Conservation (phyloP, 1,140 invertebrate species). For the Neoseiulus cucumeris region DNA sequence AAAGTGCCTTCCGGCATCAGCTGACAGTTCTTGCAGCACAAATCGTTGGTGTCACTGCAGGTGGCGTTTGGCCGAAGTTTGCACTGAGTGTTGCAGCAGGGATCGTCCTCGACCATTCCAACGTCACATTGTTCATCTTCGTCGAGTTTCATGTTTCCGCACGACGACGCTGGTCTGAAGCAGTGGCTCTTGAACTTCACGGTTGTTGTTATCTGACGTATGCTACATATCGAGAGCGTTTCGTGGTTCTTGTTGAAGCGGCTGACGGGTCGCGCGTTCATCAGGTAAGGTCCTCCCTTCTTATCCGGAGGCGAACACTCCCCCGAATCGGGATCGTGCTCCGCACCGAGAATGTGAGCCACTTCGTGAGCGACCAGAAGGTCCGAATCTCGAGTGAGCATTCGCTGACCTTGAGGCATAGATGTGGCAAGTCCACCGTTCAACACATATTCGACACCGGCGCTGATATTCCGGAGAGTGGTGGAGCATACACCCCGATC, state of each 20-base stretch:
- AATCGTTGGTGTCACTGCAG: background rate
- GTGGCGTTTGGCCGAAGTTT: background rate
- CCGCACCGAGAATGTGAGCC: background rate
- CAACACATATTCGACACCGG: background rate
- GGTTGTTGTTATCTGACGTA: background rate
- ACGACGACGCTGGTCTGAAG: background rate
- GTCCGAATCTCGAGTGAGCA: background rate
- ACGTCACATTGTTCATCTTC: background rate
- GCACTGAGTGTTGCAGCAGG: background rate
- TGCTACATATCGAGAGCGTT: background rate
- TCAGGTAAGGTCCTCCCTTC: background rate
- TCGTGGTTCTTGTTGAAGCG: background rate
- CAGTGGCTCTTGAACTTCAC: background rate
- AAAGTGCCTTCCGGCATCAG: background rate
- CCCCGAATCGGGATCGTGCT: background rate
- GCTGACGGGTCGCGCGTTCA: background rate
- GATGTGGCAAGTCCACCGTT: background rate
- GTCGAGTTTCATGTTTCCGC: background rate
- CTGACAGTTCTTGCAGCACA: background rate
- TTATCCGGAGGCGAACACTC: background rate
- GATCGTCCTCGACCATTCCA: background rate
- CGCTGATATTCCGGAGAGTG: background rate
- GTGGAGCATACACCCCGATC: too few species aligned
- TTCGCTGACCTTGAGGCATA: background rate
- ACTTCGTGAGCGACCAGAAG: background rate